phyloP scores from a whole-genome alignment of 2,888 invertebrate species.

The Cinara cedri region DNA sequence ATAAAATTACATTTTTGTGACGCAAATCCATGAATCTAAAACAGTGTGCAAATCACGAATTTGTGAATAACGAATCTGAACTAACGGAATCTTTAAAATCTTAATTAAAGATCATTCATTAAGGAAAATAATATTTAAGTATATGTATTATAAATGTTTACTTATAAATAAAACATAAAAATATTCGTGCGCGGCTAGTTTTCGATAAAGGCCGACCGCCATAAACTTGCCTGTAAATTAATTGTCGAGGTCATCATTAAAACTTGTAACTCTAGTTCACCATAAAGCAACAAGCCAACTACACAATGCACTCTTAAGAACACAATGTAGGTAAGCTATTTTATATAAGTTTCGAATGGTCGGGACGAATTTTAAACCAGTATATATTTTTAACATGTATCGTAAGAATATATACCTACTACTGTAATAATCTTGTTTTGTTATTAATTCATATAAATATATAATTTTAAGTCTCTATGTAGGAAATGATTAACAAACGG shows the following conservation, averaged over 20 bases:
- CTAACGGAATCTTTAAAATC: no score
- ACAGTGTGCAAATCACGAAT: no score
- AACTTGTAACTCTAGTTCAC: constrained; percentile 13
- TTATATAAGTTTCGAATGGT: background rate
- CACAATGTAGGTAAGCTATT: background rate
- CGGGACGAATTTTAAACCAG: background rate
- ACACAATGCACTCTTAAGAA: no score
- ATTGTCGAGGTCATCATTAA: constrained; percentile 21
- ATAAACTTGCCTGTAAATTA: constrained; percentile 19
- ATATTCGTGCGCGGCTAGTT: no score
- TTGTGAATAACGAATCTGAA: no score
- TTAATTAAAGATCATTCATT: no score
- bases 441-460: constrained; percentile 1
- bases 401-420: no score
- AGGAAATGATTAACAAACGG: constrained; percentile 26
- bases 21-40: no score
- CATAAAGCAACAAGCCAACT: no score
- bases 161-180: background rate
- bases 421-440: constrained; percentile 9
- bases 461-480: background rate
- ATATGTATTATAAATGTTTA: background rate
- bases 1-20: no score
- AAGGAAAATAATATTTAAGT: no score
- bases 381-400: no score
- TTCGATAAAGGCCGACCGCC: constrained; percentile 36